These are phyloP conservation scores for Brenthis daphne DNA, from an alignment of 2,888 invertebrate species.

Conservation along the genomic window DNA sequence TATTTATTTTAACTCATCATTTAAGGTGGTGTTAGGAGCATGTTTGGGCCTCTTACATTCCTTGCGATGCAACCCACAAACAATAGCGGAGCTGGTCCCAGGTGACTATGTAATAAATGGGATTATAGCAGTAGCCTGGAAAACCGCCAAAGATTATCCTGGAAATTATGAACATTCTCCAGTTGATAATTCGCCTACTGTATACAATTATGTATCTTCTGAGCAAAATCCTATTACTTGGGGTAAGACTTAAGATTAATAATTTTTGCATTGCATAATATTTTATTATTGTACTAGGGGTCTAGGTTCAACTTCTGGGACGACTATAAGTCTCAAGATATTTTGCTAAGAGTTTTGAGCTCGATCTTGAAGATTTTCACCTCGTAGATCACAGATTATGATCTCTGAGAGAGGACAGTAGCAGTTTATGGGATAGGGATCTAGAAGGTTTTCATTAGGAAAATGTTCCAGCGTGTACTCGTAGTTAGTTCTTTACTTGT, in stretches of 20 bases:
- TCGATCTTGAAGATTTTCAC: no score
- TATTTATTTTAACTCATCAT: slow-evolving; percentile 4
- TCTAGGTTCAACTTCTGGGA: no score
- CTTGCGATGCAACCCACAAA: slow-evolving; percentile 84
- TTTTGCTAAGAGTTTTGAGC: no score
- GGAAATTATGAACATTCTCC: slow-evolving; percentile 66
- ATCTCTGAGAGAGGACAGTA: no score
- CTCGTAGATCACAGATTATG: no score
- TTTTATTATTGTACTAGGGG: no score
- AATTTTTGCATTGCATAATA: no score
- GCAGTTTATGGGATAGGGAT: no score
- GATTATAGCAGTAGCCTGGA: slow-evolving; percentile 86
- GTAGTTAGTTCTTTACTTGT: no score
- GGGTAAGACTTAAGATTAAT: slow-evolving; percentile 61
- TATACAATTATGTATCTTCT: slow-evolving; percentile 93
- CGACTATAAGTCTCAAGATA: no score
- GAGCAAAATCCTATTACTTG: slow-evolving; percentile 89
- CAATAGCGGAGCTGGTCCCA: slow-evolving; percentile 88
- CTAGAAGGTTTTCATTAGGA: no score
- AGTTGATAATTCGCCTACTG: slow-evolving; percentile 71
- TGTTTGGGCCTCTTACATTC: slow-evolving; percentile 88
- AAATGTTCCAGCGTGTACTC: no score
- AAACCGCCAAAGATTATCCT: slow-evolving; percentile 68
- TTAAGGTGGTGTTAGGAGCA: slow-evolving; percentile 82
- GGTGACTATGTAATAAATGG: slow-evolving; percentile 90